Evolutionary conservation across 1,140 invertebrate species (phyloP), one percentile per base, ranked within the genome.

Genomic region (Phortica variegata): DNA sequence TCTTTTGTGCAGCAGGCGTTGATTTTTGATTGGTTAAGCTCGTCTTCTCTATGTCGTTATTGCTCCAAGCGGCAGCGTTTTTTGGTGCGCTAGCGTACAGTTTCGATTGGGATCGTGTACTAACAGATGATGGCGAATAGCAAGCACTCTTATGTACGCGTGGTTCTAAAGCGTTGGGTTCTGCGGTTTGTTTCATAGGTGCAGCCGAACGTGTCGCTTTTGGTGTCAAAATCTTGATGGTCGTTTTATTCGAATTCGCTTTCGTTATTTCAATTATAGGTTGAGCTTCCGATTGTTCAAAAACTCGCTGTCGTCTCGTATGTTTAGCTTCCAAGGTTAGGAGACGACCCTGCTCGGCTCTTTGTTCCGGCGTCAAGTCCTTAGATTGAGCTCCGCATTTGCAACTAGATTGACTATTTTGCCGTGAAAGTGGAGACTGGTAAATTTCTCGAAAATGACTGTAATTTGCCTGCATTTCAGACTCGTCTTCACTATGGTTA

Each of bases 401-500:
- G 42, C 48, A 55, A 48, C 56, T 47, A 20, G 26, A 21, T 23
- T 45, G 20, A 65, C 62, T 51, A 58, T 77, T 54, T 43, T 75
- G 65, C 26, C 66, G 54, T 33, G 72, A 71, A 49, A 79, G 75
- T 21, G 80, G 81, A 4, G 83, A 81, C 47, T 89, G 86, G 55
- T 86, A 87, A 32, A 90, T 88, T 62, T 87, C 85, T 19, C 87
- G 77, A 2, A 90, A 69, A 68, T 84, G 88, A 23, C 84, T 82
- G 54, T 86, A 85, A 50, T 79, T 81, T 15, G 23, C 18, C 2
- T 26, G 21, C 39, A 15, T 47, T 34, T 5, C 12, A 32, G 2
- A 2, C 19, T 12, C 15, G 20, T 12, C 10, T 3, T 21, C 34
- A 13, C 10, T 18, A 21, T 13, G 15, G 10, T 12, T 19, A 15